Evolutionary conservation across 2,888 invertebrate genomes (phyloP).

Genomic region (Drosophila borborema): DNA sequence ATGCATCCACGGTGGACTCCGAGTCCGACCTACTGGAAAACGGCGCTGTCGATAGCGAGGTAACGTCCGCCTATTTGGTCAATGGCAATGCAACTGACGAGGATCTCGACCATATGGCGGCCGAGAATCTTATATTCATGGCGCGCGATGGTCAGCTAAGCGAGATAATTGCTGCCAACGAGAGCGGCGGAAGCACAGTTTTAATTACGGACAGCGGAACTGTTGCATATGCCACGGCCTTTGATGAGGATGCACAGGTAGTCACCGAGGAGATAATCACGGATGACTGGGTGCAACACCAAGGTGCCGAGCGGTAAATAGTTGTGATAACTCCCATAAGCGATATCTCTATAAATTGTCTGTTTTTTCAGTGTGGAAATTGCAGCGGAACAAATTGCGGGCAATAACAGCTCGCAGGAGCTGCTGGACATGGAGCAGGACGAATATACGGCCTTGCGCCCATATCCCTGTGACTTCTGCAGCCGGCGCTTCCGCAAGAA

Average conservation of each 20-base stretch:
- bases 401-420: conserved; percentile 79
- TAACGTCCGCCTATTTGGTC: conserved; percentile 47
- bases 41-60: conserved; percentile 55
- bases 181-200: conserved; percentile 63
- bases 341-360: neutral
- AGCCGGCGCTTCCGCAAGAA: conserved; percentile 93
- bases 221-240: conserved; percentile 63
- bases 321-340: neutral
- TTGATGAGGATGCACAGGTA: conserved; percentile 87
- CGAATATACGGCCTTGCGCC: conserved; percentile 89
- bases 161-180: conserved; percentile 79
- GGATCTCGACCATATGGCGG: conserved; percentile 87
- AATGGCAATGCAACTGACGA: conserved; percentile 61
- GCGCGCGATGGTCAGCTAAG: conserved; percentile 86
- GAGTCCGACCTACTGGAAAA: conserved; percentile 74
- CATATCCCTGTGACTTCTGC: conserved; percentile 95
- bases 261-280: conserved; percentile 93
- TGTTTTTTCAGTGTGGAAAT: conserved; percentile 88
- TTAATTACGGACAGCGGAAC: conserved; percentile 73
- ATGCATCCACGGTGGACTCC: conserved; percentile 60
- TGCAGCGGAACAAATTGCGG: conserved; percentile 87
- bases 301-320: conserved; percentile 89
- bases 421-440: conserved; percentile 91
- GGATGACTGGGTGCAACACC: conserved; percentile 91
- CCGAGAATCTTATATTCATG: conserved; percentile 88